Evolutionary conservation across 2,888 invertebrate species (phyloP).

Genomic region (Schizotus pectinicornis): DNA sequence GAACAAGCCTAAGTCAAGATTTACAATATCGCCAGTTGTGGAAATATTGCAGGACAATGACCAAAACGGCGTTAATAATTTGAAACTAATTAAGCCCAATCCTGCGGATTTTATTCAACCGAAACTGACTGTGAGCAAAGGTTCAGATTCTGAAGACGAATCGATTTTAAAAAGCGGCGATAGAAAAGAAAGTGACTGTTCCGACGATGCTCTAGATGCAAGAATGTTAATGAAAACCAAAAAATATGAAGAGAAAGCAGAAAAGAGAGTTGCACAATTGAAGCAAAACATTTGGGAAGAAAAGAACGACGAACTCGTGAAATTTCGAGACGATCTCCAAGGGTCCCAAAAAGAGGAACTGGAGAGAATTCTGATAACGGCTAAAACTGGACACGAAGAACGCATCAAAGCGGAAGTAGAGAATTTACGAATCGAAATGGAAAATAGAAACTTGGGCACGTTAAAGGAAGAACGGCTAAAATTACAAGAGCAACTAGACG

Average conservation of each 20-base stretch:
- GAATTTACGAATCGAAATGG: constrained; percentile 63
- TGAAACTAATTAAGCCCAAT: constrained; percentile 64
- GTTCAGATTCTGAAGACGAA: constrained; percentile 61
- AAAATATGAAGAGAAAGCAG: constrained; percentile 50
- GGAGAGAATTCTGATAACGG: constrained; percentile 60
- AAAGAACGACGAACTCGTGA: constrained; percentile 55
- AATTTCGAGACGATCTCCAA: constrained; percentile 54
- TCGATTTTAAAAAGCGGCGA: constrained; percentile 57
- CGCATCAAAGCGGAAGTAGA: constrained; percentile 55
- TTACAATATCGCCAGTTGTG: constrained; percentile 49
- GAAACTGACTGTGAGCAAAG: constrained; percentile 62
- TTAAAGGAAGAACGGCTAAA: constrained; percentile 50
- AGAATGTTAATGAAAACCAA: constrained; percentile 35
- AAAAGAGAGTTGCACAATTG: constrained; percentile 63
- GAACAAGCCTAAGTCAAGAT: constrained; percentile 40
- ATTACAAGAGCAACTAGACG: constrained; percentile 60
- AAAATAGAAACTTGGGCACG: constrained; percentile 54
- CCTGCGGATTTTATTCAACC: constrained; percentile 67
- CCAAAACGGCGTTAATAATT: constrained; percentile 33
- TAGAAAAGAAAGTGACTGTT: constrained; percentile 37
- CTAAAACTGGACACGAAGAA: constrained; percentile 51
- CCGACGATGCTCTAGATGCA: constrained; percentile 33
- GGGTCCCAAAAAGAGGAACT: constrained; percentile 59
- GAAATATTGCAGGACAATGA: constrained; percentile 28
- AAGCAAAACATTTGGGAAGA: constrained; percentile 65